Evolutionary conservation across 2,113 vertebrate species (phyloP).

Genomic region (Xerus inauris): DNA sequence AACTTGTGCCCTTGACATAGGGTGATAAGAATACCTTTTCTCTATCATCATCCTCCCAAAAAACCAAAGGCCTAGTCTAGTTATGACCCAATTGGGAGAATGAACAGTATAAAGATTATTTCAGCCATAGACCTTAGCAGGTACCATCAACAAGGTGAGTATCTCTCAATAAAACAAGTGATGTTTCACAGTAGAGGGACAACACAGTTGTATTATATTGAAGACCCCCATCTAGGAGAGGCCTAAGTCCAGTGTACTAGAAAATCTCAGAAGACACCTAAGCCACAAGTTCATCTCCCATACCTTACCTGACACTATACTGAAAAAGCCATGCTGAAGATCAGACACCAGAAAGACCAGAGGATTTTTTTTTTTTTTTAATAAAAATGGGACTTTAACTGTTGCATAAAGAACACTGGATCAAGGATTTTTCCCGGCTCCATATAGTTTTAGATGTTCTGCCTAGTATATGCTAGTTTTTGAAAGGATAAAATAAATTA

Average conservation of each 20-base stretch:
- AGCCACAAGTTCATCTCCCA: neutral
- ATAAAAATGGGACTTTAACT: neutral
- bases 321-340: neutral
- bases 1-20: neutral
- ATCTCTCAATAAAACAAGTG: neutral
- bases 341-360: neutral
- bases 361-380: too few species aligned
- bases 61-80: neutral
- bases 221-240: neutral
- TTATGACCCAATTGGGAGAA: neutral
- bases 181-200: neutral
- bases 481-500: neutral
- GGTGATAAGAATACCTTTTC: neutral
- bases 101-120: neutral
- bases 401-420: neutral
- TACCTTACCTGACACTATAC: neutral
- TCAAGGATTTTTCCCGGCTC: neutral
- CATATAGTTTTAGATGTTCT: neutral
- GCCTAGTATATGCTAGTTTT: neutral
- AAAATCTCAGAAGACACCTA: neutral
- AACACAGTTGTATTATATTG: neutral
- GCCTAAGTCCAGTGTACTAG: neutral
- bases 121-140: too few species aligned
- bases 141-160: neutral
- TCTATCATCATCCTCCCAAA: neutral